Evolutionary conservation across 2,888 invertebrate genomes (phyloP), one percentile per base, ranked within the genome.

Genomic region (Galerucella calmariensis): DNA sequence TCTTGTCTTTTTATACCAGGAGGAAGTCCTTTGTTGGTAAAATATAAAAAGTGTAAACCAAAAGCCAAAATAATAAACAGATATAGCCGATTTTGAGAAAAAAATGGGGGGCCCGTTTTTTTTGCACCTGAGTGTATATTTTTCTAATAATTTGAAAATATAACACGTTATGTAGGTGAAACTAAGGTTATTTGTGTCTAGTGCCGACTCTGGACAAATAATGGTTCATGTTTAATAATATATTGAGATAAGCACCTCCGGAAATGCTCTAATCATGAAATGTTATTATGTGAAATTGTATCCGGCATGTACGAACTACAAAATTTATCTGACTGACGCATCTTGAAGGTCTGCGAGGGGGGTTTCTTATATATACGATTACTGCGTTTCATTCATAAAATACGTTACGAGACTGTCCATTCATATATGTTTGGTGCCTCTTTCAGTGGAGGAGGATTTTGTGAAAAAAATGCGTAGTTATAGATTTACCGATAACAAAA

Each of bases 181-280:
- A 41, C 5, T 41, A 41, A 41, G 35, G 35, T 41, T 9, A 41
- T n/a, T n/a, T 51, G n/a, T n/a, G 8, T 9, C 58, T 61, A 10
- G 46, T 6, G 46, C 46, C 63, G 63, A 20, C 12, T 46, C 63
- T 65, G 63, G 9, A 6, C 20, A 11, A 46, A 41, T 9, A 65
- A 65, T 46, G 63, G 58, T 63, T 72, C 72, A 59, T 66, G 72
- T 72, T 66, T 72, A 72, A 72, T 73, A 72, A 75, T 75, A 62
- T 58, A 70, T 69, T 66, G 58, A 74, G 77, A 78, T 78, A 78
- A 74, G 75, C 61, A 76, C 74, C 73, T 78, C 77, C 77, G 77
- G 77, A 76, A 73, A 75, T 56, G 76, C 66, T 56, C 74, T 75
- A 76, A 78, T 78, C 74, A 77, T 75, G 73, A 70, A 74, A 77